phyloP scores from a whole-genome alignment of 1,140 invertebrate genomes.

The Macrotrachela quadricornifera region DNA sequence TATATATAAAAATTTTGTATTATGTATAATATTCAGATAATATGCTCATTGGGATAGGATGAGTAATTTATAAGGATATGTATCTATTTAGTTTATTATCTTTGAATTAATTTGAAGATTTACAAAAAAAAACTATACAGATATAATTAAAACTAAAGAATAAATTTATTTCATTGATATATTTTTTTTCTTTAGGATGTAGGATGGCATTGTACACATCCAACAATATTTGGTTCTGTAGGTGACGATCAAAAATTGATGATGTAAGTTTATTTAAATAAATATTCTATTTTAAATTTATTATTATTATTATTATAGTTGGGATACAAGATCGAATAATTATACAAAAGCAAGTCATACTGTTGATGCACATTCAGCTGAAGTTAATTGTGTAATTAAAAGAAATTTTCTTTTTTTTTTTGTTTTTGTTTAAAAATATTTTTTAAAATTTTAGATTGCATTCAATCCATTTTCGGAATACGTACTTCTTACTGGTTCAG shows the following conservation, averaged over 20 bases:
- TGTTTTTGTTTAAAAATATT: no score
- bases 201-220: conserved; percentile 4
- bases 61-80: no score
- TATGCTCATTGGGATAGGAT: no score
- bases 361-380: conserved; percentile 6
- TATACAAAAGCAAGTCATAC: background rate
- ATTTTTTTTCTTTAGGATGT: conserved; percentile 3
- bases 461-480: conserved; percentile 9
- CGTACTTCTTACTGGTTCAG: conserved; percentile 3
- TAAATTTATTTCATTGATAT: no score
- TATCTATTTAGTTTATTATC: no score
- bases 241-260: conserved; percentile 5
- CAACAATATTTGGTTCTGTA: conserved; percentile 3
- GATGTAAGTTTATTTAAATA: background rate
- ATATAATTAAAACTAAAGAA: no score
- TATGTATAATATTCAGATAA: no score
- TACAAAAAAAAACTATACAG: no score
- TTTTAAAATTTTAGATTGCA: background rate
- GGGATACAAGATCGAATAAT: conserved; percentile 2
- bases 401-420: no score
- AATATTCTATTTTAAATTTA: no score
- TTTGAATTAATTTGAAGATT: no score
- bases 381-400: conserved; percentile 5
- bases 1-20: no score
- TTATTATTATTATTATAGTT: background rate